Conservation (phyloP, 2,113 vertebrate genomes). For the Passer domesticus region DNA sequence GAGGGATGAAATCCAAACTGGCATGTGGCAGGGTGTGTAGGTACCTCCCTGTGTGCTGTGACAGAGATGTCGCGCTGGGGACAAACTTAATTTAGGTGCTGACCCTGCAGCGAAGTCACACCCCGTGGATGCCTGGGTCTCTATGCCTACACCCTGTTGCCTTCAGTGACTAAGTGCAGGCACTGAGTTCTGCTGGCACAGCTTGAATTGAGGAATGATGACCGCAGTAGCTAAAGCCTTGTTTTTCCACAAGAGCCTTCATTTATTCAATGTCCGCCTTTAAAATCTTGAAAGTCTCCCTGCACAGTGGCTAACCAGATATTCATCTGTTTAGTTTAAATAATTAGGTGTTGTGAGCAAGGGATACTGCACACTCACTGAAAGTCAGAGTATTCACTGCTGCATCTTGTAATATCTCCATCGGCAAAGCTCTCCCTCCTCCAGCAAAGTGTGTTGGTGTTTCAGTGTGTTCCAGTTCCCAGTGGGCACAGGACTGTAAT, state of each 20-base stretch:
- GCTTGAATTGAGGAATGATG: not conserved
- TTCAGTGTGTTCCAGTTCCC: not conserved
- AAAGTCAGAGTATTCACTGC: not conserved
- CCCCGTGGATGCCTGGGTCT: not conserved
- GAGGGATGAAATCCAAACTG: conserved; percentile 32
- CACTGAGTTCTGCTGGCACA: not conserved
- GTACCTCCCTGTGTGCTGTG: conserved; percentile 19
- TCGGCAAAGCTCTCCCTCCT: not conserved
- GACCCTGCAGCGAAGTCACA: not conserved
- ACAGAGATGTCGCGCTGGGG: not conserved
- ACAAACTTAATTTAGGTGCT: conserved; percentile 16
- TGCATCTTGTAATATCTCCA: not conserved
- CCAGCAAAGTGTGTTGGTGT: not conserved
- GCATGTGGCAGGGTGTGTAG: not conserved
- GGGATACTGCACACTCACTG: not conserved
- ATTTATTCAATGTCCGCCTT: not conserved
- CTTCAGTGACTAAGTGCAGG: not conserved
- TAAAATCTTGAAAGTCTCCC: not conserved
- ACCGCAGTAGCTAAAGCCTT: fast-evolving
- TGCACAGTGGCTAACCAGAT: not conserved
- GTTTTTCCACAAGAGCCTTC: not conserved
- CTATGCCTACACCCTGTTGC: not conserved
- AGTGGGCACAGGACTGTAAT: conserved; percentile 21
- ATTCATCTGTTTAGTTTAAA: not conserved
- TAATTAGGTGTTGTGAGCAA: not conserved